phyloP scores from a whole-genome alignment of 2,888 invertebrate species.

The Tenthredo scrophulariae region DNA sequence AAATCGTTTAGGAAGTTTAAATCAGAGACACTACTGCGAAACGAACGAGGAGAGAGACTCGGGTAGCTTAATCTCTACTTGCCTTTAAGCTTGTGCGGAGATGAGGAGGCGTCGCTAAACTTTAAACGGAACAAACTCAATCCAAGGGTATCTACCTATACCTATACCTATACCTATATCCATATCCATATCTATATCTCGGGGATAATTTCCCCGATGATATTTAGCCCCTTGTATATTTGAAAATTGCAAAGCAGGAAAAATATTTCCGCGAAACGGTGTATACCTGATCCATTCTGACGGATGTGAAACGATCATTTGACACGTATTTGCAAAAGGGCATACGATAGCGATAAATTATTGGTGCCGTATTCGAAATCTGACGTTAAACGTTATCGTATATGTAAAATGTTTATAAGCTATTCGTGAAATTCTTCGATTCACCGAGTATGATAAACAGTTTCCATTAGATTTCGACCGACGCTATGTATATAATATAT shows the following conservation, averaged over 20 bases:
- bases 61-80: slow-evolving; percentile 58
- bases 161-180: too few species aligned
- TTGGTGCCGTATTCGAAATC: not conserved
- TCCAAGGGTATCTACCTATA: not conserved
- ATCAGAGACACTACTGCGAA: slow-evolving; percentile 58
- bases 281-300: not conserved
- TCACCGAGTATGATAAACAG: slow-evolving; percentile 71
- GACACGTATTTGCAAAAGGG: not conserved
- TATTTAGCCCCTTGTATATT: not conserved
- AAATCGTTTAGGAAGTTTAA: slow-evolving; percentile 69
- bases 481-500: slow-evolving; percentile 64
- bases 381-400: slow-evolving; percentile 37
- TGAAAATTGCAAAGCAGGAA: not conserved
- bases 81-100: slow-evolving; percentile 46
- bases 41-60: slow-evolving; percentile 9
- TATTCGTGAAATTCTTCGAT: slow-evolving; percentile 40
- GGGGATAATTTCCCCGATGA: not conserved
- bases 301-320: not conserved
- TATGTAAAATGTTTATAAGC: slow-evolving; percentile 36
- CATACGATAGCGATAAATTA: slow-evolving; percentile 13
- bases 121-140: slow-evolving; percentile 31
- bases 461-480: slow-evolving; percentile 70
- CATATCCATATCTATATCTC: not conserved
- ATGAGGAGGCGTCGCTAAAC: slow-evolving; percentile 39
- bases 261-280: not conserved